Evolutionary conservation across 1,140 invertebrate species (phyloP).

Genomic region (Meteorus sp.): DNA sequence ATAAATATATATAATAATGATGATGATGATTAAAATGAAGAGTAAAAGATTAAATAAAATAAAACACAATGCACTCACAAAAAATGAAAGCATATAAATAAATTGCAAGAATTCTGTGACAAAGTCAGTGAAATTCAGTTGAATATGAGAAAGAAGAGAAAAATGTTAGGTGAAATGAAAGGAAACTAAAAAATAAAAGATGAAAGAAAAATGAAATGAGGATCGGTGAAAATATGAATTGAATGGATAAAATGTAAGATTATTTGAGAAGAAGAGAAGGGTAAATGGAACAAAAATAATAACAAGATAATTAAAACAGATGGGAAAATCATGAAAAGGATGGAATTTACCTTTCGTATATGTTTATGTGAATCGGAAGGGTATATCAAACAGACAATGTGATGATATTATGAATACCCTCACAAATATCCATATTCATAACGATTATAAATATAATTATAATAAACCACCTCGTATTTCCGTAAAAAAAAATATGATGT

Average conservation of each 20-base stretch:
- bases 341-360: not conserved
- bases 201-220: conserved; percentile 46
- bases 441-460: conserved; percentile 58
- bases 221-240: conserved; percentile 52
- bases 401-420: not conserved
- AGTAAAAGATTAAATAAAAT: no score
- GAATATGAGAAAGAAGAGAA: conserved; percentile 46
- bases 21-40: no score
- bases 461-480: conserved; percentile 61
- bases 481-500: conserved; percentile 35
- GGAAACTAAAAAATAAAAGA: conserved; percentile 41
- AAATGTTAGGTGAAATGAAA: no score
- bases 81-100: no score
- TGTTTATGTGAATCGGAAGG: not conserved
- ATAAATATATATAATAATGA: conserved; percentile 12
- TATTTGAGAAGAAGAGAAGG: not conserved
- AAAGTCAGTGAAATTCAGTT: conserved; percentile 46
- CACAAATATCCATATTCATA: conserved; percentile 50
- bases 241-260: conserved; percentile 11
- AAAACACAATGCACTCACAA: no score
- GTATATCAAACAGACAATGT: not conserved
- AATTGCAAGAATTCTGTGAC: not conserved
- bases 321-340: not conserved
- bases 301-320: conserved; percentile 1
- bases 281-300: not conserved